These are phyloP conservation scores for Anoplophora glabripennis DNA, from an alignment of 1,140 invertebrate genomes.

Conservation along the genomic window DNA sequence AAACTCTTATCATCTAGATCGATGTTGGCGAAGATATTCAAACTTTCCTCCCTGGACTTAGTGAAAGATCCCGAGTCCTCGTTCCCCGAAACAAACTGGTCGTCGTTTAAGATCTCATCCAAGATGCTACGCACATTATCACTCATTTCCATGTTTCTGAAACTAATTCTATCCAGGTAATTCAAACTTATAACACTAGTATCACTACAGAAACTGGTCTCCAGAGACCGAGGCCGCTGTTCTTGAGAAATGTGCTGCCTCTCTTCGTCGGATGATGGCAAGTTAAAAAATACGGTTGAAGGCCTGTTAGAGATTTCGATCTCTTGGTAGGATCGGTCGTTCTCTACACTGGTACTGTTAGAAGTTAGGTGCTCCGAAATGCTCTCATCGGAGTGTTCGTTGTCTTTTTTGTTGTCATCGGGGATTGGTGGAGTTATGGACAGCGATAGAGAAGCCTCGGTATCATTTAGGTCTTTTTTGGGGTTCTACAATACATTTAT, in stretches of 20 bases:
- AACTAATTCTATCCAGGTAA: conserved; percentile 2
- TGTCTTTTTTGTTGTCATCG: conserved; percentile 14
- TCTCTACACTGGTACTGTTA: conserved; percentile 38
- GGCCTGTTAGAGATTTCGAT: conserved; percentile 42
- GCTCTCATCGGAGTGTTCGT: conserved; percentile 22
- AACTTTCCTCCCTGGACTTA: conserved; percentile 36
- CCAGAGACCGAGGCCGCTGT: conserved; percentile 21
- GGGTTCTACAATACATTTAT: too few species aligned
- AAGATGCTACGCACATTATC: conserved; percentile 41
- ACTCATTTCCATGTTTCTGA: conserved; percentile 5
- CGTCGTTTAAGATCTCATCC: conserved; percentile 42
- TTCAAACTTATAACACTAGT: conserved; percentile 26
- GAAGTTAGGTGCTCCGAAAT: conserved; percentile 43
- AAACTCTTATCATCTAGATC: conserved; percentile 44
- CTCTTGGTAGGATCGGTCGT: conserved; percentile 46
- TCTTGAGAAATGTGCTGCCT: conserved; percentile 23
- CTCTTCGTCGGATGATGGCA: conserved; percentile 9
- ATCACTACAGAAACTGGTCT: conserved; percentile 30
- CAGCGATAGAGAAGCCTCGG: conserved; percentile 20
- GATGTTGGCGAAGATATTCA: conserved; percentile 44
- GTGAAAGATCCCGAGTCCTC: conserved; percentile 12
- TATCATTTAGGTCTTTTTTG: not conserved
- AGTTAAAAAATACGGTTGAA: not conserved
- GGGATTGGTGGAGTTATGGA: conserved; percentile 27
- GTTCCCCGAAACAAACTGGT: conserved; percentile 33